Conservation (phyloP, 1,140 invertebrate species). For the Microplitis demolitor region DNA sequence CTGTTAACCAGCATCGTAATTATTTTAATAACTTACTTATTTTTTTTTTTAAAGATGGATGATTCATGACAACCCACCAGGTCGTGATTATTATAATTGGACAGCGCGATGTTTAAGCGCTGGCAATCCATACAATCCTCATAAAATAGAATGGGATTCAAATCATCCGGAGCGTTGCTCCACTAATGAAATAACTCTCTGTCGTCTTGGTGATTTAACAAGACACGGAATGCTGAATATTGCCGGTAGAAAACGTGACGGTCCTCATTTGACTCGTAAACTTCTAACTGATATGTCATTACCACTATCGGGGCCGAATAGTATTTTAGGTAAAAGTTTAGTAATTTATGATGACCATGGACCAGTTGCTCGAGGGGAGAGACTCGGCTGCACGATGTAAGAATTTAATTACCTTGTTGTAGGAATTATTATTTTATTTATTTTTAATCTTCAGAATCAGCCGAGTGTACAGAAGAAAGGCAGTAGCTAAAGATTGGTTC, state of each 20-base stretch:
- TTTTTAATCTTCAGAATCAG: slow-evolving; percentile 65
- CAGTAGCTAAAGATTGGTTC: slow-evolving; percentile 86
- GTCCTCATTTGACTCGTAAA: slow-evolving; percentile 69
- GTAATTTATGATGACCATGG: slow-evolving; percentile 89
- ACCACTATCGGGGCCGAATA: slow-evolving; percentile 75
- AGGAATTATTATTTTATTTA: too few species aligned
- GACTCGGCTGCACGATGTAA: slow-evolving; percentile 87
- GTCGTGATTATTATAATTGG: slow-evolving; percentile 93
- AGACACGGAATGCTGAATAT: slow-evolving; percentile 76
- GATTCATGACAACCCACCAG: slow-evolving; percentile 67
- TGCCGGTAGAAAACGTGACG: slow-evolving; percentile 71
- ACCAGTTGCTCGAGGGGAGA: slow-evolving; percentile 82
- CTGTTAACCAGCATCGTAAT: too few species aligned
- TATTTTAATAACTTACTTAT: too few species aligned
- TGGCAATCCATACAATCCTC: slow-evolving; percentile 81
- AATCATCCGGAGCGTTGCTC: slow-evolving; percentile 61
- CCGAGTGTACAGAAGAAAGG: slow-evolving; percentile 78
- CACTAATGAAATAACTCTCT: slow-evolving; percentile 63
- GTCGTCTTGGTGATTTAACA: slow-evolving; percentile 72
- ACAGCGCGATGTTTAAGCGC: slow-evolving; percentile 81
- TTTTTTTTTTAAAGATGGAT: slow-evolving; percentile 60
- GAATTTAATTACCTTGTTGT: slow-evolving; percentile 5
- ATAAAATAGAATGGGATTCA: slow-evolving; percentile 67
- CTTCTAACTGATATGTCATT: slow-evolving; percentile 81
- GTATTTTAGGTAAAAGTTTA: slow-evolving; percentile 81